Evolutionary conservation across 2,797 vertebrate species (phyloP).

Genomic region (Leptoclinus maculatus): DNA sequence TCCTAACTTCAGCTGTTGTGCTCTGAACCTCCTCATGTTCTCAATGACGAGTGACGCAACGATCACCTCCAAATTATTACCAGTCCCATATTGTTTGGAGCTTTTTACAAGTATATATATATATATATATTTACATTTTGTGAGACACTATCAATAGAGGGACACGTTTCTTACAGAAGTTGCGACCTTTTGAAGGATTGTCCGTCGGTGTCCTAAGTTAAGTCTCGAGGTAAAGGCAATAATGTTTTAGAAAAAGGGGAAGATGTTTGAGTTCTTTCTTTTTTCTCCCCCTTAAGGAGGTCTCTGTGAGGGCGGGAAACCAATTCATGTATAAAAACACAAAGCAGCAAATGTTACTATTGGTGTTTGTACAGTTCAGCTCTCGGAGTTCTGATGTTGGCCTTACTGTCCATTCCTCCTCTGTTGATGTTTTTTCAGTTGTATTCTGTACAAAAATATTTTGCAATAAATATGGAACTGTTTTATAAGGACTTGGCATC

Average conservation of each 20-base stretch:
- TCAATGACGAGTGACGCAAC: conserved; percentile 38
- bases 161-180: conserved; percentile 67
- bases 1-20: conserved; percentile 56
- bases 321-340: conserved; percentile 66
- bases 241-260: conserved; percentile 67
- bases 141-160: conserved; percentile 61
- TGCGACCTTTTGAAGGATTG: conserved; percentile 63
- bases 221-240: conserved; percentile 73
- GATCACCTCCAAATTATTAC: conserved; percentile 48
- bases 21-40: conserved; percentile 52
- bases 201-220: conserved; percentile 54
- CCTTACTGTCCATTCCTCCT: conserved; percentile 87
- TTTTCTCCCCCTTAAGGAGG: conserved; percentile 49
- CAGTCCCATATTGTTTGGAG: conserved; percentile 64
- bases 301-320: conserved; percentile 61
- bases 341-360: conserved; percentile 80
- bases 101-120: conserved; percentile 74
- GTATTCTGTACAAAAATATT: conserved; percentile 89
- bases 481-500: conserved; percentile 80
- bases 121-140: conserved; percentile 74
- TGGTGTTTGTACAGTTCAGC: conserved; percentile 85
- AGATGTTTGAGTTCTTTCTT: conserved; percentile 50
- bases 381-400: conserved; percentile 84
- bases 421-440: conserved; percentile 83
- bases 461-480: conserved; percentile 89